Evolutionary conservation across 2,888 invertebrate species (phyloP).

Genomic region (Dryadula phaetusa): DNA sequence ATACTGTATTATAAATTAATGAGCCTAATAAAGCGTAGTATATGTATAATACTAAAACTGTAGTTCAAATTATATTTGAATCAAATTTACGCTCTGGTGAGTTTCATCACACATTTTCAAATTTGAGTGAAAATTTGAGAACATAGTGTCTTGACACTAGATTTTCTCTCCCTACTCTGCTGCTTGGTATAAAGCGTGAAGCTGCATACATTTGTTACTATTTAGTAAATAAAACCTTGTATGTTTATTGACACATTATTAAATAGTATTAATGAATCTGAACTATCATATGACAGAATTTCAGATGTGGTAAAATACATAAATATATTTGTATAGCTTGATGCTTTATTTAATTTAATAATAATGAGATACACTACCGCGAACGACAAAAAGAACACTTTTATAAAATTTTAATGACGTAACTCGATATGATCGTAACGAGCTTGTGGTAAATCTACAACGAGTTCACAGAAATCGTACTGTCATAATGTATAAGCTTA

Average conservation of each 20-base stretch:
- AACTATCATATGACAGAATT: neutral
- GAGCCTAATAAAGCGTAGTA: no score
- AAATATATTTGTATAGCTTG: conserved; percentile 10
- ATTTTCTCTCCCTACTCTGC: no score
- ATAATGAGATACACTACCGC: conserved; percentile 5
- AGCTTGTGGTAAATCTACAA: conserved; percentile 39
- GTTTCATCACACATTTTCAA: no score
- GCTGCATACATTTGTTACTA: no score
- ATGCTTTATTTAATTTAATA: conserved; percentile 10
- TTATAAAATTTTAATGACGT: conserved; percentile 51
- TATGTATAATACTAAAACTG: no score
- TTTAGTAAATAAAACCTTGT: no score
- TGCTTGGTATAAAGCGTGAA: no score
- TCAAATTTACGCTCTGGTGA: no score
- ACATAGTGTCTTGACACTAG: no score
- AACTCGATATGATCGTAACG: conserved; percentile 50
- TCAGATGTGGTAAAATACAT: neutral
- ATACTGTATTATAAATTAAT: no score
- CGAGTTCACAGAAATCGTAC: conserved; percentile 42
- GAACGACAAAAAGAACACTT: conserved; percentile 28
- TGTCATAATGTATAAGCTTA: conserved; percentile 32
- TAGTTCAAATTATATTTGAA: no score
- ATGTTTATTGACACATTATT: neutral
- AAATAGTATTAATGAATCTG: neutral
- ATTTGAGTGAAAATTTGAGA: no score